Base-by-base conservation (phyloP, 2,888 invertebrate genomes). In the Drosophila barbarae region DNA sequence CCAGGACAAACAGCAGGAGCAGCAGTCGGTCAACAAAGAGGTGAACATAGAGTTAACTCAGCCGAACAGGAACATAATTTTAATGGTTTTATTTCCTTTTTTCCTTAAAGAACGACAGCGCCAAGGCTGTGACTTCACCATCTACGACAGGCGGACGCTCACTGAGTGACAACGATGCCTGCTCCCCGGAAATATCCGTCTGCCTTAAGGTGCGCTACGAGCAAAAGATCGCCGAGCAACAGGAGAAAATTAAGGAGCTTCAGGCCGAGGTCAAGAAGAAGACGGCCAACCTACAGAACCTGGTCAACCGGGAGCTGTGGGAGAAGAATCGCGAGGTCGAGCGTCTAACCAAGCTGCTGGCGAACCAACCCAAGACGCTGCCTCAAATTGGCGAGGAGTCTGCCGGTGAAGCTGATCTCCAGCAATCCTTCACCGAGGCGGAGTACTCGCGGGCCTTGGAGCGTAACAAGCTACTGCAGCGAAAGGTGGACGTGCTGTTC, bases 281-380 rank as follows among this genome's bases (percentile, higher is more conserved):
- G 74, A 89, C 88, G 5, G 86, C 88, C 12, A 87, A 88, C 70
- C 76, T 89, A 72, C 89, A 89, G 85, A 90, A 90, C 71, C 87
- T 92, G 12, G 91, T 92, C 28, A 92, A 92, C 74, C 91, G 89
- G 57, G 92, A 92, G 76, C 86, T 92, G 39, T 92, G 91, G 91
- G 90, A 91, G 63, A 92, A 91, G 78, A 92, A 92, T 82, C 89
- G 90, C 13, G 91, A 91, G 79, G 91, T 92, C 41, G 92, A 92
- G 74, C 91, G 90, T 42, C 84, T 92, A 35, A 88, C 87, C 9
- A 87, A 89, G 68, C 53, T 89, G 34, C 51, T 88, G 5, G 86
- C 79, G 13, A 79, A 61, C 26, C 50, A 65, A 9, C 70, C 56
- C n/a, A 57, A 44, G 52, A 71, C 63, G 12, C 69, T 50, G 42